Base-by-base conservation (phyloP, 2,888 invertebrate species). In the Sthenelais limicola region DNA sequence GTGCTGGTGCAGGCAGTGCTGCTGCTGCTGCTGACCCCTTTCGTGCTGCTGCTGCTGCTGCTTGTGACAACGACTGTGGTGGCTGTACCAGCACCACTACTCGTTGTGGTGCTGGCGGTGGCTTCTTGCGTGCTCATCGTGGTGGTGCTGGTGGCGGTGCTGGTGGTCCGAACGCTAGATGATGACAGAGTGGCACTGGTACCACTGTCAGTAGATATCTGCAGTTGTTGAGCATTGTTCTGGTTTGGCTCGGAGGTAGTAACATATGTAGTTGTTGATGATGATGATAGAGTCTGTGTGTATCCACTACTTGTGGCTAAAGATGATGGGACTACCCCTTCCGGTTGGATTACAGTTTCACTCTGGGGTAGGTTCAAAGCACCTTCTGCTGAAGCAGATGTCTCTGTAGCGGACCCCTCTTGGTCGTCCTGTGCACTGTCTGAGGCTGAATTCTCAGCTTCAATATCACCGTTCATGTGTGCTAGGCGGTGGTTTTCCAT, bases 211-310 rank as follows among this genome's bases (percentile, higher is more conserved):
- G n/a, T n/a, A n/a, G n/a, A n/a, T n/a, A n/a, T n/a, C n/a, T n/a
- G n/a, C n/a, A n/a, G n/a, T n/a, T n/a, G n/a, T 62, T 62, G 62
- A 62, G 62, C 62, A 62, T 62, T 62, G 35, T 35, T 62, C 62
- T 35, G 62, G 35, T 35, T 62, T 26, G 38, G 24, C 24, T 62
- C 62, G 62, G 62, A 62, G 24, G 62, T 38, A 38, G 38, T 15
- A 24, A 38, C 43, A 4, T 15, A 62, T 28, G 62, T 43, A 62
- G 38, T 62, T n/a, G n/a, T n/a, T n/a, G n/a, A n/a, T n/a, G n/a
- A n/a, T n/a, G n/a, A n/a, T n/a, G n/a, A 62, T 38, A 62, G 38
- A 35, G 62, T 62, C 9, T 3, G 9, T 21, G 62, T 35, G 21
- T 38, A 62, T n/a, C 38, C 9, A 21, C n/a, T 35, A 35, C 3